phyloP scores from a whole-genome alignment of 2,113 vertebrate species.

The Hyaena hyaena region DNA sequence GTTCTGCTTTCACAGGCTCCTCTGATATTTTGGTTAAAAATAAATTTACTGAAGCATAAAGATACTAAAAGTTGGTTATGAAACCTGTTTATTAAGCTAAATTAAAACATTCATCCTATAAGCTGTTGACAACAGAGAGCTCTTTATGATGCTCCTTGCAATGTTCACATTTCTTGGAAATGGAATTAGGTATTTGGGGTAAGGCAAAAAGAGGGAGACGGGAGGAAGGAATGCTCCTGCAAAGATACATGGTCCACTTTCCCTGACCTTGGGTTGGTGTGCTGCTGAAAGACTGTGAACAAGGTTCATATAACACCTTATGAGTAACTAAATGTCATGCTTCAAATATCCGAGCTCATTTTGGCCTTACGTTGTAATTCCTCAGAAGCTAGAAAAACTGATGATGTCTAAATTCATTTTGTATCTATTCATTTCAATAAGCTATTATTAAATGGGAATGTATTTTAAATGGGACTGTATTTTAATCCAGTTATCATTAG shows the following conservation, averaged over 20 bases:
- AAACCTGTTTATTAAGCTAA: slow-evolving; percentile 69
- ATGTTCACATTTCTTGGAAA: slow-evolving; percentile 43
- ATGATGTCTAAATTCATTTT: slow-evolving; percentile 43
- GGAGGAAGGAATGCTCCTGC: slow-evolving; percentile 4
- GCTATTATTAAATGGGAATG: neutral
- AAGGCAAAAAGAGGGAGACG: neutral
- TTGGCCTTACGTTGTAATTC: slow-evolving; percentile 34
- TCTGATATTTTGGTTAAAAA: slow-evolving; percentile 63
- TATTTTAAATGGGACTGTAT: neutral
- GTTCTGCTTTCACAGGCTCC: slow-evolving; percentile 58
- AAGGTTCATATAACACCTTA: neutral
- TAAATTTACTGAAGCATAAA: slow-evolving; percentile 64
- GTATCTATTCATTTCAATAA: slow-evolving; percentile 58
- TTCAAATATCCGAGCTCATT: slow-evolving; percentile 32
- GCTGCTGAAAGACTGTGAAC: neutral
- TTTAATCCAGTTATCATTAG: slow-evolving; percentile 52
- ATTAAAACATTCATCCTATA: slow-evolving; percentile 36
- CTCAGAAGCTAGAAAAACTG: slow-evolving; percentile 46
- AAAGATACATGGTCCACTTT: neutral
- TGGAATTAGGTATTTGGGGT: neutral
- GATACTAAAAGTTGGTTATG: slow-evolving; percentile 63
- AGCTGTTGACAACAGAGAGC: slow-evolving; percentile 30
- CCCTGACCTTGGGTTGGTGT: neutral
- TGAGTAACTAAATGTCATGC: neutral
- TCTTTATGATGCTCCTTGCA: neutral